Evolutionary conservation across 2,797 vertebrate species (phyloP).

Genomic region (Epinephelus awoara): DNA sequence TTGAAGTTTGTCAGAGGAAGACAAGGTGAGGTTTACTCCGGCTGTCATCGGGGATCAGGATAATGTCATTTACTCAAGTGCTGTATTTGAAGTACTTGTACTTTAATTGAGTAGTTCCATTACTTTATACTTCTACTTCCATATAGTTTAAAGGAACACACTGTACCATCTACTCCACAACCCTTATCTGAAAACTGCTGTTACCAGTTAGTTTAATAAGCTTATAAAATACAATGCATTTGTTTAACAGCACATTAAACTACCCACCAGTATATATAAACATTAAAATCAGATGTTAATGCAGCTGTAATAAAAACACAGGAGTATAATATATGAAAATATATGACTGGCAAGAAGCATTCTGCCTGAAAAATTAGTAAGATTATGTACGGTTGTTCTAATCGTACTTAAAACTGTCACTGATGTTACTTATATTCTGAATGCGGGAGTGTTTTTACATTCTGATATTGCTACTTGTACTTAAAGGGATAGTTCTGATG

Average conservation of each 20-base stretch:
- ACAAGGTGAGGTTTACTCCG: conserved; percentile 25
- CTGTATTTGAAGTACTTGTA: conserved; percentile 3
- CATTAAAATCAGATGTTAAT: too few species aligned
- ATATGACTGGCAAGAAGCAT: background rate
- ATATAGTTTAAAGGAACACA: background rate
- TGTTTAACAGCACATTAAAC: too few species aligned
- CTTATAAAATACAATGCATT: too few species aligned
- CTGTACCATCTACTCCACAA: background rate
- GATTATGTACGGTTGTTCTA: background rate
- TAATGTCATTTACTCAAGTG: conserved; percentile 1
- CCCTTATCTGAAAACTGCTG: background rate
- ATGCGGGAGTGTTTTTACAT: conserved; percentile 13
- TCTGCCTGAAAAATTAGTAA: conserved; percentile 5
- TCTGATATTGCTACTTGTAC: conserved; percentile 30
- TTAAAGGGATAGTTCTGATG: too few species aligned
- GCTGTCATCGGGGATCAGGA: conserved; percentile 27
- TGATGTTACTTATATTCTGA: background rate
- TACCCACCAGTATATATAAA: too few species aligned
- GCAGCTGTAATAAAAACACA: too few species aligned
- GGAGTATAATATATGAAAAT: too few species aligned
- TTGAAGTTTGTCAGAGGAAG: conserved; percentile 37
- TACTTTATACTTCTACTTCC: background rate
- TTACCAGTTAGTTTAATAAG: background rate
- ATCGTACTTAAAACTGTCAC: conserved; percentile 2
- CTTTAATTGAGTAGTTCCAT: background rate